Percentiles rank a stretch among this genome's conserved stretches.
Evolutionary conservation across 2,888 invertebrate genomes (phyloP).

Genomic region (Standfussiana lucernea): DNA sequence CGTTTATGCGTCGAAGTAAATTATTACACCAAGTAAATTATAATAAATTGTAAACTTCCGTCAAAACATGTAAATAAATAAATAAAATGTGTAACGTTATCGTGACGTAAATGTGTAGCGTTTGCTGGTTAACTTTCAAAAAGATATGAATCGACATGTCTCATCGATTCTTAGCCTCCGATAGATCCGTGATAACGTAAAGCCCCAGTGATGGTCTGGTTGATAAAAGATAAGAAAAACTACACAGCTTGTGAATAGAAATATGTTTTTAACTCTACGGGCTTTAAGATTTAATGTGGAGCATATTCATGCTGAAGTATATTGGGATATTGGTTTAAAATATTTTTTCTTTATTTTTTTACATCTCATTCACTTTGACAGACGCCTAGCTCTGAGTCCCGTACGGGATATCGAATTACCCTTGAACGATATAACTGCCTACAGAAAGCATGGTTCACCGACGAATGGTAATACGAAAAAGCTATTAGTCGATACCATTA

Average conservation of each 20-base stretch:
- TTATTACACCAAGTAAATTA: too few species aligned
- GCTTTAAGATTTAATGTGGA: too few species aligned
- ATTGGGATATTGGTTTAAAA: too few species aligned
- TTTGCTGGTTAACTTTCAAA: background rate
- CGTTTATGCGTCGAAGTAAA: too few species aligned
- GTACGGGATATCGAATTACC: background rate
- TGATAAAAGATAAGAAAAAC: conserved; percentile 5
- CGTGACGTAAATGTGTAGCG: background rate
- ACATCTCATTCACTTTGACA: too few species aligned
- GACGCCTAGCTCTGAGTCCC: too few species aligned
- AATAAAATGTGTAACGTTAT: background rate
- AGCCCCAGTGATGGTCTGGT: background rate
- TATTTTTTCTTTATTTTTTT: too few species aligned
- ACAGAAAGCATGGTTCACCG: background rate
- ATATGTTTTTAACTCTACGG: background rate
- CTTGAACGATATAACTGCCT: background rate
- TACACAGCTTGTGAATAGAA: background rate
- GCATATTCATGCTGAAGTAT: too few species aligned
- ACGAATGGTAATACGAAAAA: background rate
- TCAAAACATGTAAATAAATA: background rate
- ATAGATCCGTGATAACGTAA: conserved; percentile 3
- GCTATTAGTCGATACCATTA: too few species aligned
- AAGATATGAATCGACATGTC: background rate
- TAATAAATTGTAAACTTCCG: background rate
- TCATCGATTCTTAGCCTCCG: background rate